Evolutionary conservation across 2,888 invertebrate species (phyloP).

Genomic region (Apotomis capreana): DNA sequence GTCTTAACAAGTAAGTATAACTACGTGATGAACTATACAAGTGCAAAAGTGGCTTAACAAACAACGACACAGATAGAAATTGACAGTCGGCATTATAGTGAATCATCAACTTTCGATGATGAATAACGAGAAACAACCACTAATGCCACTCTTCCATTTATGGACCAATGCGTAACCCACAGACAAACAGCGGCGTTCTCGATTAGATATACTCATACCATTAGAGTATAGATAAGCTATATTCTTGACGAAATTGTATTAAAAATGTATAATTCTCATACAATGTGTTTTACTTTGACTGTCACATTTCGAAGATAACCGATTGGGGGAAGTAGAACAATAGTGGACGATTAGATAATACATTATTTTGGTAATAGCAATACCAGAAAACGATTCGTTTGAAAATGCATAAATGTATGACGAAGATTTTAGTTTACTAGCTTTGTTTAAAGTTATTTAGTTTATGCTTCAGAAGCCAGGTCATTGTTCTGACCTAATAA

Average conservation of each 20-base stretch:
- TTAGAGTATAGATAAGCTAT: slow-evolving; percentile 19
- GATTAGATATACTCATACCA: slow-evolving; percentile 23
- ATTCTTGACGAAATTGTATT: background rate
- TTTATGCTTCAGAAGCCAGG: too few species aligned
- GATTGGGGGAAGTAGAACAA: slow-evolving; percentile 27
- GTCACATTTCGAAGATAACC: slow-evolving; percentile 22
- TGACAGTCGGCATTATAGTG: slow-evolving; percentile 28
- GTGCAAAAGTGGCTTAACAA: slow-evolving; percentile 5
- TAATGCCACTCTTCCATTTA: slow-evolving; percentile 33
- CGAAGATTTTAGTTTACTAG: too few species aligned
- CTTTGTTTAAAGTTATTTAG: too few species aligned
- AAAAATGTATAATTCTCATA: background rate
- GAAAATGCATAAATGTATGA: too few species aligned
- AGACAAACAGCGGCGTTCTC: slow-evolving; percentile 24
- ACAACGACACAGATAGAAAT: slow-evolving; percentile 36
- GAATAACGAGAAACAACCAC: slow-evolving; percentile 36
- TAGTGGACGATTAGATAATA: slow-evolving; percentile 16
- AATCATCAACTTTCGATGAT: slow-evolving; percentile 37
- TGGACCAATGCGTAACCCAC: slow-evolving; percentile 29
- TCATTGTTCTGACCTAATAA: too few species aligned
- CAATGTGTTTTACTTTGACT: background rate
- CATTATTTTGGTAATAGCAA: slow-evolving; percentile 10
- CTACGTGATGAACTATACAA: background rate
- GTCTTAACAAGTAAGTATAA: background rate
- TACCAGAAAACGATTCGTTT: background rate